Base-by-base conservation (phyloP, 2,797 vertebrate genomes). In the Lepilemur septentrionalis region DNA sequence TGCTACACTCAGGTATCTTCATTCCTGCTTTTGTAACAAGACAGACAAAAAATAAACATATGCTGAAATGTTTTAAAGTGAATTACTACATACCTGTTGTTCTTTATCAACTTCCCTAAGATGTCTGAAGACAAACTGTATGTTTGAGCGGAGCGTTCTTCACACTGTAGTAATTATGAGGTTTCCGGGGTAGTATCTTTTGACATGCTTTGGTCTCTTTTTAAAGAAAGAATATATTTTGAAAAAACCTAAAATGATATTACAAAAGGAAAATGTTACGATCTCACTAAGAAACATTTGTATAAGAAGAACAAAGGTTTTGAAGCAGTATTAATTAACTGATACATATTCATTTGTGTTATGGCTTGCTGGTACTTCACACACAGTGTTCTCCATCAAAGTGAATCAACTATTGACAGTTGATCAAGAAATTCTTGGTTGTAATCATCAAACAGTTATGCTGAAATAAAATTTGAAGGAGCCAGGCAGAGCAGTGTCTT, bases 171-270 rank as follows among this genome's bases (percentile, higher is more conserved):
- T 57, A 67, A 46, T 83, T 92, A 97, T 10, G 85, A 89, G 38
- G 30, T 79, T 85, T 75, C 82, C 72, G 69, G n/a, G 83, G 41
- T 55, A 90, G 73, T 43, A 28, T 15, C 82, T 95, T 85, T 75
- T 52, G 76, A 91, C 73, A 94, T 79, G 69, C 28, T 95, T 93
- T 96, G 46, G 55, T 88, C 52, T 95, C 75, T 89, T 96, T 92
- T 92, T 72, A 94, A 70, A 92, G 89, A 91, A 91, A 96, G 46
- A 92, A 82, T 76, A 30, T 93, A 93, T 88, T 91, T 87, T 87
- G 14, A 61, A 82, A 95, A 97, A 92, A 96, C 78, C 96, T 95
- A 93, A 85, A 89, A 94, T 89, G 72, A 86, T 83, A 93, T 94
- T 52, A 70, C 20, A 86, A 92, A 96, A 94, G 52, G 67, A 69